Conservation (phyloP, 2,888 invertebrate species). For the Branchellion lobata region DNA sequence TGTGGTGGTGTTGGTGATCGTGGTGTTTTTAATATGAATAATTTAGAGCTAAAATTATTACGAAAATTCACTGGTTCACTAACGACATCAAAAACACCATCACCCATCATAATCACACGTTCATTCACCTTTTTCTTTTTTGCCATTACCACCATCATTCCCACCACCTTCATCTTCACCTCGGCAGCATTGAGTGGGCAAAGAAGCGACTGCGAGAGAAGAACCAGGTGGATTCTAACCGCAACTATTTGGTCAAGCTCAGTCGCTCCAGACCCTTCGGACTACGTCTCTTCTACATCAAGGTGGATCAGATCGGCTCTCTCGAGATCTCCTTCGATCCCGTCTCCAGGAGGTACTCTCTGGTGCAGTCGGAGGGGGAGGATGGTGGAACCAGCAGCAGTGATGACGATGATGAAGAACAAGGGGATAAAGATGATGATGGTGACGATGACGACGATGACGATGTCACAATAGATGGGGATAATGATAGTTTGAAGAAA, state of each 20-base stretch:
- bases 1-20: too few species aligned
- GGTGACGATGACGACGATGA: background rate
- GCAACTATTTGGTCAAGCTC: constrained; percentile 48
- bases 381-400: background rate
- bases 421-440: background rate
- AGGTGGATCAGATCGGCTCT: background rate
- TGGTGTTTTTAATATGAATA: too few species aligned
- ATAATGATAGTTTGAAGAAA: too few species aligned
- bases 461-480: background rate
- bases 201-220: constrained; percentile 40
- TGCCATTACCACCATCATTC: background rate
- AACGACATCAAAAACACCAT: too few species aligned
- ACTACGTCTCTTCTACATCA: constrained; percentile 39
- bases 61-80: too few species aligned
- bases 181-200: constrained; percentile 48
- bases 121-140: background rate
- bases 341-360: background rate
- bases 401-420: background rate
- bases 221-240: constrained; percentile 23
- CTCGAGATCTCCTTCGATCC: constrained; percentile 17
- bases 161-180: background rate
- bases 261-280: constrained; percentile 31
- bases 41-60: too few species aligned
- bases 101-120: background rate
- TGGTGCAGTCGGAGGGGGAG: background rate